These are phyloP conservation scores for Poeciliopsis retropinna DNA, from an alignment of 2,113 vertebrate species.

Conservation along the genomic window DNA sequence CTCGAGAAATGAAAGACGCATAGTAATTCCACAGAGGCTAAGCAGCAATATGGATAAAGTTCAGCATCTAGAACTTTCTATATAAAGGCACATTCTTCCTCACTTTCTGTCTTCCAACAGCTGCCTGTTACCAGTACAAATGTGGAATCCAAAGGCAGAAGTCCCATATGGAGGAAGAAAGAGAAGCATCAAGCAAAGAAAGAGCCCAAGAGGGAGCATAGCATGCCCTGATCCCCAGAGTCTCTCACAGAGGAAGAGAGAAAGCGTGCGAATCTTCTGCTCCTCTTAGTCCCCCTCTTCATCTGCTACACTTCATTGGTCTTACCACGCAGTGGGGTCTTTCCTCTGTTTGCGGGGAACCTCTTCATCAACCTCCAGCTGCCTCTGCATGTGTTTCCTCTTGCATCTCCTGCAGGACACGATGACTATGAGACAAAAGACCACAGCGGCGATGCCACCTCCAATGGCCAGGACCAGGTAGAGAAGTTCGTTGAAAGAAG, in stretches of 20 bases:
- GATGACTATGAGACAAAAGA: slow-evolving; percentile 78
- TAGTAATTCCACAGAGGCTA: slow-evolving; percentile 24
- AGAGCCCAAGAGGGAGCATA: slow-evolving; percentile 49
- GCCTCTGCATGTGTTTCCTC: slow-evolving; percentile 45
- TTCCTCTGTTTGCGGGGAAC: slow-evolving; percentile 72
- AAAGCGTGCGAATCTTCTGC: slow-evolving; percentile 29
- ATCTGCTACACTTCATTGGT: slow-evolving; percentile 20
- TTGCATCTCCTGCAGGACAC: slow-evolving; percentile 79
- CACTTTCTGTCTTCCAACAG: slow-evolving; percentile 36
- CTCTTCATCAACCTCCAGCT: slow-evolving; percentile 57
- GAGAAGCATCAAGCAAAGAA: slow-evolving; percentile 47
- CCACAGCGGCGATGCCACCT: slow-evolving; percentile 79
- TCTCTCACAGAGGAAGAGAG: slow-evolving; percentile 21
- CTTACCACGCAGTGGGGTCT: slow-evolving; percentile 85
- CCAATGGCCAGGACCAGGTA: slow-evolving; percentile 85
- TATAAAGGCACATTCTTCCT: slow-evolving; percentile 47
- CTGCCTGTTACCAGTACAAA: slow-evolving; percentile 31
- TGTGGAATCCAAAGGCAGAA: slow-evolving; percentile 34
- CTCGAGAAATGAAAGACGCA: slow-evolving; percentile 48
- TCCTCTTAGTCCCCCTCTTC: slow-evolving; percentile 27
- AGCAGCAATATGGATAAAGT: slow-evolving; percentile 26
- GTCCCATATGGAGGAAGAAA: slow-evolving; percentile 46
- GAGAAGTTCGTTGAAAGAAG: slow-evolving; percentile 87
- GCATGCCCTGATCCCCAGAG: slow-evolving; percentile 44
- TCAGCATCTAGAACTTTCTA: slow-evolving; percentile 31